phyloP scores from a whole-genome alignment of 2,797 vertebrate species.

The Gymnothorax reevesii region DNA sequence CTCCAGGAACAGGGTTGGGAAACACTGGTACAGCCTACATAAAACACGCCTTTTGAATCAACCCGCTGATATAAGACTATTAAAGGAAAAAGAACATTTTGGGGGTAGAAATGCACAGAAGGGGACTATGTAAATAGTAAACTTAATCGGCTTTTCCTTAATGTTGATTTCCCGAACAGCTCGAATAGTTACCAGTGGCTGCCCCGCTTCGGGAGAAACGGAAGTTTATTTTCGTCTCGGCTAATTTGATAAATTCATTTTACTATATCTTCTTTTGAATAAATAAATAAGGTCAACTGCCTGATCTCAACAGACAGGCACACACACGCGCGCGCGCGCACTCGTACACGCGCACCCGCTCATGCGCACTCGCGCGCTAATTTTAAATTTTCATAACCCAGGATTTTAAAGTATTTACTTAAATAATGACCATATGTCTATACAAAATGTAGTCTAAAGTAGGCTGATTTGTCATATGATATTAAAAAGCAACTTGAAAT shows the following conservation, averaged over 20 bases:
- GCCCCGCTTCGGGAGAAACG: neutral
- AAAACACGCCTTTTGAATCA: too few species aligned
- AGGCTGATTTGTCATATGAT: neutral
- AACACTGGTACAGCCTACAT: too few species aligned
- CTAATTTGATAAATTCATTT: neutral
- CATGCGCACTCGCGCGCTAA: too few species aligned
- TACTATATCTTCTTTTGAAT: neutral
- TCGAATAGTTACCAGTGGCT: neutral
- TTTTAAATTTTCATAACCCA: too few species aligned
- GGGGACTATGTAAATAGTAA: constrained; percentile 32
- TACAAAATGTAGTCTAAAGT: too few species aligned
- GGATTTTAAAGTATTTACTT: neutral
- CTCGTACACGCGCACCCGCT: too few species aligned
- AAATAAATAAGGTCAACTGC: neutral
- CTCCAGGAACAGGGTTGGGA: too few species aligned
- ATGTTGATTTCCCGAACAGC: neutral
- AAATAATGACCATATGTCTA: too few species aligned
- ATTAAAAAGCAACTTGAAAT: neutral
- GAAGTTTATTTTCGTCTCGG: neutral
- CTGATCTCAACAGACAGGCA: neutral
- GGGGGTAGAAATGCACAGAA: constrained; percentile 47
- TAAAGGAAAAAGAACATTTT: too few species aligned
- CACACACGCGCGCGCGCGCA: too few species aligned
- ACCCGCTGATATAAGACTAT: too few species aligned
- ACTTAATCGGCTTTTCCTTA: neutral